Conservation (phyloP, 2,113 vertebrate species). For the Poicephalus meyeri region DNA sequence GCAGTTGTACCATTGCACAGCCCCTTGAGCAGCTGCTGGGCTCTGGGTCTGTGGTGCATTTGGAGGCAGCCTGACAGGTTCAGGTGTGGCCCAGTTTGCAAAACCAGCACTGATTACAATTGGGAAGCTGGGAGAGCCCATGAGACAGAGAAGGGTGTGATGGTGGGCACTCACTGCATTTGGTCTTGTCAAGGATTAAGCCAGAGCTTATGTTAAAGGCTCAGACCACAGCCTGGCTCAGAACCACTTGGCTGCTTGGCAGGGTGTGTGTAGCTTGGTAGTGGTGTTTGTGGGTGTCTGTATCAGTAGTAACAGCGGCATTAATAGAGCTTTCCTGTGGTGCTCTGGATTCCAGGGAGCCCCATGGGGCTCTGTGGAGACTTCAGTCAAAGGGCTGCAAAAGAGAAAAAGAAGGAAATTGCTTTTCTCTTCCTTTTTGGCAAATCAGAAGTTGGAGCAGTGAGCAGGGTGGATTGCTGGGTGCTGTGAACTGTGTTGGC, state of each 20-base stretch:
- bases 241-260: not conserved
- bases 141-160: not conserved
- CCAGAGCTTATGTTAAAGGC: not conserved
- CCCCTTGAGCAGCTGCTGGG: not conserved
- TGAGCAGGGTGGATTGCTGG: not conserved
- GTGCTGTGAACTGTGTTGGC: slow-evolving; percentile 38
- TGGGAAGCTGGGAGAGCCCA: not conserved
- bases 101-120: not conserved
- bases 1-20: not conserved
- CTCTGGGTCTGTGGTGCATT: not conserved
- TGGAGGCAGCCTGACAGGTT: not conserved
- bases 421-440: slow-evolving; percentile 20
- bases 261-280: not conserved
- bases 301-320: not conserved
- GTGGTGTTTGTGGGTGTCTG: not conserved
- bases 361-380: not conserved
- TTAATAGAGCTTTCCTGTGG: not conserved
- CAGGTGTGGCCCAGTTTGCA: not conserved
- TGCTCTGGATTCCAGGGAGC: not conserved
- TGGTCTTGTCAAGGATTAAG: not conserved
- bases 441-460: not conserved
- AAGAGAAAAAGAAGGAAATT: not conserved
- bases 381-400: not conserved
- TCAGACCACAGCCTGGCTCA: not conserved
- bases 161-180: not conserved